Evolutionary conservation across 2,888 invertebrate genomes (phyloP).

Genomic region (Dione vanillae): DNA sequence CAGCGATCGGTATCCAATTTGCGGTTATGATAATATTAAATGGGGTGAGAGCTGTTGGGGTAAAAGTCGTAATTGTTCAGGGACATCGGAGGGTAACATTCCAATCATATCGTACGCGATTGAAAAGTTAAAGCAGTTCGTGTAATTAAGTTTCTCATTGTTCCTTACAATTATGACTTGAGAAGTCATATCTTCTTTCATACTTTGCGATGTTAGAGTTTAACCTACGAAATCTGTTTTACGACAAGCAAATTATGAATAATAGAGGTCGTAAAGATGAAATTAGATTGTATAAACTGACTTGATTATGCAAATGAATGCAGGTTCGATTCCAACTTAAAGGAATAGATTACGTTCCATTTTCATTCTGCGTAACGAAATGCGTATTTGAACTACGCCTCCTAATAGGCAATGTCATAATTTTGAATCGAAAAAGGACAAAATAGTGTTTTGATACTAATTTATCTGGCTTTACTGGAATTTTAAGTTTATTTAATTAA

Average conservation of each 20-base stretch:
- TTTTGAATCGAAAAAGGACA: too few species aligned
- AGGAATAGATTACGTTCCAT: too few species aligned
- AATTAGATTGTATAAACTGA: background rate
- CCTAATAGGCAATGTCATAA: too few species aligned
- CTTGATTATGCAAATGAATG: background rate
- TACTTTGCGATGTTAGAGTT: background rate
- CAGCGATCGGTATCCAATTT: slow-evolving; percentile 38
- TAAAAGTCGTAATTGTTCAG: slow-evolving; percentile 27
- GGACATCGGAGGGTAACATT: slow-evolving; percentile 4
- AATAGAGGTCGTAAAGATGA: background rate
- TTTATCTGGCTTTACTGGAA: too few species aligned
- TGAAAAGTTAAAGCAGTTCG: slow-evolving; percentile 15
- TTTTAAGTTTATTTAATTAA: too few species aligned
- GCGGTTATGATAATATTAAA: slow-evolving; percentile 34
- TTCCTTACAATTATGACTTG: slow-evolving; percentile 1
- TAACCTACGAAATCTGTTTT: background rate
- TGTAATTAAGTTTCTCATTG: slow-evolving; percentile 13
- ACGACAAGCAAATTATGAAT: background rate
- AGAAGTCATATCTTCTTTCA: background rate
- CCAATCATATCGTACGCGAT: slow-evolving; percentile 14
- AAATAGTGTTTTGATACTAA: too few species aligned
- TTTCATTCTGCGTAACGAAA: too few species aligned
- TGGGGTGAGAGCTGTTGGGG: slow-evolving; percentile 17
- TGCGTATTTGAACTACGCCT: too few species aligned
- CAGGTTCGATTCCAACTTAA: too few species aligned